These are phyloP conservation scores for Gasterosteus nipponicus DNA, from an alignment of 2,113 vertebrate species.

Conservation along the genomic window DNA sequence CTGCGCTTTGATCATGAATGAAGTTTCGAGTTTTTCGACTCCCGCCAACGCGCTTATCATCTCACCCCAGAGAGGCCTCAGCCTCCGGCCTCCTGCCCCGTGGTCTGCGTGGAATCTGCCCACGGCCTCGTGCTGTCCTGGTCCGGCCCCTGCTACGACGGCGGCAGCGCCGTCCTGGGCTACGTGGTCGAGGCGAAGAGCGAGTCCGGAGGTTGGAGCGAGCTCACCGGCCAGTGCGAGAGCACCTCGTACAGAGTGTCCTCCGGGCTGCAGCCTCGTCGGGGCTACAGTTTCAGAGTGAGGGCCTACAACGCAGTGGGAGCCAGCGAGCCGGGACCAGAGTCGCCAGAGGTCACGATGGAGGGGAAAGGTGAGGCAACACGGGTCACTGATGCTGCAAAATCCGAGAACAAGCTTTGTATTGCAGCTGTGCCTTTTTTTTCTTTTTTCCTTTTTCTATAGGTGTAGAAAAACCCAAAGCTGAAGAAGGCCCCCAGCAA, in stretches of 20 bases:
- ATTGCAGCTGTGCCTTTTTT: conserved; percentile 14
- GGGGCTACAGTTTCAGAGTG: conserved; percentile 79
- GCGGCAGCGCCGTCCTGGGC: conserved; percentile 79
- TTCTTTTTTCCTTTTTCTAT: too few species aligned
- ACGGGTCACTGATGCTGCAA: background rate
- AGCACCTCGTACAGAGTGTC: conserved; percentile 80
- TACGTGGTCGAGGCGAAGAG: conserved; percentile 80
- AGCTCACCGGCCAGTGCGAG: conserved; percentile 72
- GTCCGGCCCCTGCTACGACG: conserved; percentile 86
- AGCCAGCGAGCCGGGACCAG: conserved; percentile 77
- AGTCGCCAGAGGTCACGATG: conserved; percentile 78
- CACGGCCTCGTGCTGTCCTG: conserved; percentile 81
- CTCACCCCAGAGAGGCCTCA: conserved; percentile 76
- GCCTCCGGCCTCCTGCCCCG: conserved; percentile 80
- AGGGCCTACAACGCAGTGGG: conserved; percentile 80
- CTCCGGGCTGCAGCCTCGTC: conserved; percentile 68
- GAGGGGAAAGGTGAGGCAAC: conserved; percentile 70
- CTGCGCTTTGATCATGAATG: background rate
- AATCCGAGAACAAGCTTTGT: background rate
- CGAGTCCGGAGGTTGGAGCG: conserved; percentile 63
- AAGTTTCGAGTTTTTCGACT: background rate
- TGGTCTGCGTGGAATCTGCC: conserved; percentile 63
- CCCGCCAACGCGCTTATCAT: background rate
- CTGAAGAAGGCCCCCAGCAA: conserved; percentile 49
- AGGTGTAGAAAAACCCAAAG: conserved; percentile 44